Base-by-base conservation (phyloP, 2,113 vertebrate genomes). In the Boulengeromyrus knoepffleri region DNA sequence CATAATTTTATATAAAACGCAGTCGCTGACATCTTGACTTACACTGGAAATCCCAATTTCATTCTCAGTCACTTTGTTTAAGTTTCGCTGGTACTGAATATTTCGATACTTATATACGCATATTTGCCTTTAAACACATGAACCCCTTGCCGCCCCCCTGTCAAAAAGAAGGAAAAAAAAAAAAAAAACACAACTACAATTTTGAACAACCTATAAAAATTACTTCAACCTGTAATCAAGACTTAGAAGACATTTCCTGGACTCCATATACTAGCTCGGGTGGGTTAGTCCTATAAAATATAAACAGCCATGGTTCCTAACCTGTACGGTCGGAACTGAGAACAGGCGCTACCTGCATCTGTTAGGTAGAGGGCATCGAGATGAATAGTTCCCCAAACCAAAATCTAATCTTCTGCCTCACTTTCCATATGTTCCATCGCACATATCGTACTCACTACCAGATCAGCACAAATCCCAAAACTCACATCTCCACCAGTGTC, bases 401-500 rank as follows among this genome's bases (percentile, higher is more conserved):
- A 89, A 84, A 90, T 77, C 90, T 92, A 92, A 92, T 90, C 66
- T 80, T n/a, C 80, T 39, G 24, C 39, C 49, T 93, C 93, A 89
- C 88, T 88, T 89, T 62, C 93, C 93, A 91, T 90, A 47, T 91
- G 87, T 89, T 27, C 92, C 45, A 88, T 91, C 89, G 91, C 90
- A 94, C 92, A 89, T 92, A 92, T 91, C 94, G 12, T 89, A 88
- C 90, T 92, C 93, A 92, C 91, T 91, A 74, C 89, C 89, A 89
- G 89, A 90, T 93, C 93, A 92, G 89, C 70, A 90, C 92, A 91
- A 93, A 93, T 92, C 90, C 92, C 53, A 93, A 93, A 93, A 84
- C 56, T 85, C 27, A 89, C 74, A 83, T 31, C 62, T 10, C 86
- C 87, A 86, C 87, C 46, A 49, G 50, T 56, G 77, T 74, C 39